Evolutionary conservation across 2,797 vertebrate genomes (phyloP).

Genomic region (Smutsia gigantea): DNA sequence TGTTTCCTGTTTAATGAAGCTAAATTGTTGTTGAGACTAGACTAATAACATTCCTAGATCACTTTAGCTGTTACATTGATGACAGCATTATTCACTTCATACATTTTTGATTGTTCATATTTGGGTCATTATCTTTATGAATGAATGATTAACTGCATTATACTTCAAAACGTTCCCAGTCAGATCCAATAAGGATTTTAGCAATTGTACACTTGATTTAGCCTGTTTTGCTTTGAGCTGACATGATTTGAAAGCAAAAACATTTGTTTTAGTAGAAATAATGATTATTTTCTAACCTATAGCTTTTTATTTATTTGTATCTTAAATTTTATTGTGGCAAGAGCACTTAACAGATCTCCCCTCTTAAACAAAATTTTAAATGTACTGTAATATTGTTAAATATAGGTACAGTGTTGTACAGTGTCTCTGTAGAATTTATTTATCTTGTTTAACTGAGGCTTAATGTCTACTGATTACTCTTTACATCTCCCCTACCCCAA

Average conservation of each 20-base stretch:
- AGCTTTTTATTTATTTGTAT: background rate
- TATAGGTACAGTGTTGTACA: background rate
- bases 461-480: background rate
- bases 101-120: background rate
- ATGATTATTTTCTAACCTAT: background rate
- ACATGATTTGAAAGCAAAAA: background rate
- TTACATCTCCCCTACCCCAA: background rate
- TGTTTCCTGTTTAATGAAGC: background rate
- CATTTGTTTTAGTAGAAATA: background rate
- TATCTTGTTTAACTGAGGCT: background rate
- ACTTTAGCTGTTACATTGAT: background rate
- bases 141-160: background rate
- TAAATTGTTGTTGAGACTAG: background rate
- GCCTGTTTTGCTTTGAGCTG: background rate
- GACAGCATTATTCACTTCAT: background rate
- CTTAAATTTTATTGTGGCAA: background rate
- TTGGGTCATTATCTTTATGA: background rate
- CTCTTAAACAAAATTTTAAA: background rate
- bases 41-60: background rate
- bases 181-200: background rate
- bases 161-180: background rate
- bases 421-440: background rate
- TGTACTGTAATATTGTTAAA: background rate
- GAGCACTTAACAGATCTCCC: background rate
- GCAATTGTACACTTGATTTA: background rate